A percentile compares a stretch with the other conserved stretches of the same genome.
These are phyloP conservation scores for Paramormyrops kingsleyae DNA, from an alignment of 2,113 vertebrate species.

Conservation along the genomic window DNA sequence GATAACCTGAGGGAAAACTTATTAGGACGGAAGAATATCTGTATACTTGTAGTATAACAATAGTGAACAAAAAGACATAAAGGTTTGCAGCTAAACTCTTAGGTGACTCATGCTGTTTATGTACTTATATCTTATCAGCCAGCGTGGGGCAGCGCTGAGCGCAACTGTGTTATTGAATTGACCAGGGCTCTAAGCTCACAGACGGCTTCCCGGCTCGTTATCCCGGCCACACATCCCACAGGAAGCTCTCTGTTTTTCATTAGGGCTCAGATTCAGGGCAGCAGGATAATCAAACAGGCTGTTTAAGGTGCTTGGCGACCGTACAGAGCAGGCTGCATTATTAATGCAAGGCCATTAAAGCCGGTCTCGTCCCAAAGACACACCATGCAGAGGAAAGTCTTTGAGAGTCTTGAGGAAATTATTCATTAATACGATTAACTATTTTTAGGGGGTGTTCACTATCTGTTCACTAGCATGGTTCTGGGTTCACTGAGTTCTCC, in stretches of 20 bases:
- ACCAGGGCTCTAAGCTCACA: neutral
- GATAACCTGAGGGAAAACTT: neutral
- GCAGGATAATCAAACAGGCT: neutral
- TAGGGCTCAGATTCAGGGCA: neutral
- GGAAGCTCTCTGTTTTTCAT: neutral
- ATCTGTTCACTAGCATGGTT: neutral
- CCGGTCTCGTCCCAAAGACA: neutral
- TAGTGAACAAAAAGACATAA: neutral
- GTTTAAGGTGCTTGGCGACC: neutral
- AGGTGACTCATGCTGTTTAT: neutral
- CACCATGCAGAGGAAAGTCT: neutral
- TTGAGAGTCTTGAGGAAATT: neutral
- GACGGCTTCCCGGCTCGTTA: neutral
- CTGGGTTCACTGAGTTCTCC: neutral
- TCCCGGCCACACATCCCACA: neutral
- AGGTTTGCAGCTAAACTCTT: neutral
- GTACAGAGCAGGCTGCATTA: neutral
- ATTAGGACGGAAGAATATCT: neutral
- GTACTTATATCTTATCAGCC: neutral
- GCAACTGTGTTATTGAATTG: neutral
- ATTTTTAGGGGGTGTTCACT: neutral
- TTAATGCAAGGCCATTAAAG: neutral
- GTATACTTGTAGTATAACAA: neutral
- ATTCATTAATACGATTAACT: neutral
- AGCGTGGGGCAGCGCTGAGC: constrained; percentile 13